Evolutionary conservation across 2,888 invertebrate species (phyloP), one percentile per base, ranked within the genome.

Genomic region (Agrilus biguttatus): DNA sequence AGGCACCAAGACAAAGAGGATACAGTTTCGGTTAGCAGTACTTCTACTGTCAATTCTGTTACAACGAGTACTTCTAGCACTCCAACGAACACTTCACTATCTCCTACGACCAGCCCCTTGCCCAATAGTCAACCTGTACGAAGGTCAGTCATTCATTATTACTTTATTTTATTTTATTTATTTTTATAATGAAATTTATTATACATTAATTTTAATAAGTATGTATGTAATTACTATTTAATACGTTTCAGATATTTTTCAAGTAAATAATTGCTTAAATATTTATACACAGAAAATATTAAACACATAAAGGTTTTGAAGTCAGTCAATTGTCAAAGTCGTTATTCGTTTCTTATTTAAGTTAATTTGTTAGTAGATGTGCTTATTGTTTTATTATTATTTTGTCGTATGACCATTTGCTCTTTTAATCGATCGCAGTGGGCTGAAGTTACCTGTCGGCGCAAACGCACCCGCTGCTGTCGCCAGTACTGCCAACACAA

Each of bases 111-210:
- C 40, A 63, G 61, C 51, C 62, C 65, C 36, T 56, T 56, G 45
- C 60, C 62, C 14, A 60, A 63, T 52, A 69, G 61, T 58, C 72
- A 70, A 45, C 61, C 58, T 55, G 67, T 72, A 49, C 63, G 73
- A 64, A 73, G 73, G 73, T 73, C 57, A 47, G 55, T 48, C 47
- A 40, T 37, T 37, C 2, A 3, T 8, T 8, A 39, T n/a, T 8
- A 35, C 21, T 21, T 21, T 6, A 21, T 21, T 21, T 21, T 17
- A 17, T 17, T 3, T 17, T n/a, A n/a, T 2, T 17, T 17, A 3
- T 17, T 17, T 21, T 7, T 21, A 21, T 21, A 5, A 21, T 7
- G 1, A 21, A 6, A 21, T 21, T 21, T 5, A 17, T 17, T 17
- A 17, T 21, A 21, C 21, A 5, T 21, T 21, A 21, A 21, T 21